Evolutionary conservation across 2,113 vertebrate species (phyloP).

Genomic region (Bombycilla garrulus): DNA sequence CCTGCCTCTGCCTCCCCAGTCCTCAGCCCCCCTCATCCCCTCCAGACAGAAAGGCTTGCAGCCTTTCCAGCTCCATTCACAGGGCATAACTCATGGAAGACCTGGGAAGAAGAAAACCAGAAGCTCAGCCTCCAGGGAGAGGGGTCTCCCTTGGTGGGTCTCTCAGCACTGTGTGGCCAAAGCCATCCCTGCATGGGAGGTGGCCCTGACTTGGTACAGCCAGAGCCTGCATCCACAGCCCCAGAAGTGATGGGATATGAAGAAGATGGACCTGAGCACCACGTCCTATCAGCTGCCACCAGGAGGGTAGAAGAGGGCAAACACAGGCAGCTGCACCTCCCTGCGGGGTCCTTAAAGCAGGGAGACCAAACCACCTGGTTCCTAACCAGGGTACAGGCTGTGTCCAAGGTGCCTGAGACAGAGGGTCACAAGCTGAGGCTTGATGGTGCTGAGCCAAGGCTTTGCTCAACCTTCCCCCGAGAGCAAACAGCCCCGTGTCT

Average conservation of each 20-base stretch:
- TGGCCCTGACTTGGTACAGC: background rate
- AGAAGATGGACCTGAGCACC: background rate
- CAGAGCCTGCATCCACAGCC: background rate
- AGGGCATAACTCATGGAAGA: background rate
- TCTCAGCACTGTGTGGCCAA: background rate
- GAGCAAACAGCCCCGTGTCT: conserved; percentile 10
- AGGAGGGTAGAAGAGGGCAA: background rate
- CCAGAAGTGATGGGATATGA: background rate
- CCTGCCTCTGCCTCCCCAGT: rapidly evolving
- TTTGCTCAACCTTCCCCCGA: conserved; percentile 33
- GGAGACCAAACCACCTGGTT: background rate
- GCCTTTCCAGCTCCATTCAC: background rate
- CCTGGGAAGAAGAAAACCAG: background rate
- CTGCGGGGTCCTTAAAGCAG: background rate
- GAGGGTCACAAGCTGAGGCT: background rate
- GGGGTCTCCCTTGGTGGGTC: background rate
- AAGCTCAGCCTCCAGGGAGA: background rate
- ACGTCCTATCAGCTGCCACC: background rate
- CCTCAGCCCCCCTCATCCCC: background rate
- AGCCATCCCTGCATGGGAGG: background rate
- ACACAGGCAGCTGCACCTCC: background rate
- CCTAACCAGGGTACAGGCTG: background rate
- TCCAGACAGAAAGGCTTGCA: background rate
- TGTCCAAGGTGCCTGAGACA: background rate
- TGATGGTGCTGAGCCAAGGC: conserved; percentile 32